Evolutionary conservation across 2,888 invertebrate species (phyloP).

Genomic region (Biston betularia): DNA sequence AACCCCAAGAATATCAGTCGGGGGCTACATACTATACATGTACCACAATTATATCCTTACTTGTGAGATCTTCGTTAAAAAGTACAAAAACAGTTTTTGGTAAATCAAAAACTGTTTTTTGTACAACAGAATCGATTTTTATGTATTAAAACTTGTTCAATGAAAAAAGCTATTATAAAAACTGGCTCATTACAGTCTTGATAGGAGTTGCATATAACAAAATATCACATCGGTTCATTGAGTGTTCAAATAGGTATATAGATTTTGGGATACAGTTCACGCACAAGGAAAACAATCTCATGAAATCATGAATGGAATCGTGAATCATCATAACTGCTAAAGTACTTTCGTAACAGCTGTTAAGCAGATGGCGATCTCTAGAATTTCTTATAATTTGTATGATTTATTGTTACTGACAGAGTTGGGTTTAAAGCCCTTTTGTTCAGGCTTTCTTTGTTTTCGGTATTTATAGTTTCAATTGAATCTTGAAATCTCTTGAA

Average conservation of each 20-base stretch:
- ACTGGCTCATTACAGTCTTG: neutral
- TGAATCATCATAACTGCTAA: constrained; percentile 42
- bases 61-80: too few relatives aligned
- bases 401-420: constrained; percentile 42
- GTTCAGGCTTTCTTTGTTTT: constrained; percentile 17
- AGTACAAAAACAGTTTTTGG: too few relatives aligned
- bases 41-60: too few relatives aligned
- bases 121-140: too few relatives aligned
- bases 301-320: constrained; percentile 39
- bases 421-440: constrained; percentile 29
- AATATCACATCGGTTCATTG: neutral
- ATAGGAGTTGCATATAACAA: neutral
- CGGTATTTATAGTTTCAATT: constrained; percentile 2
- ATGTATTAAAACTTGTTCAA: too few relatives aligned
- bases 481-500: too few relatives aligned
- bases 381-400: constrained; percentile 45
- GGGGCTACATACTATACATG: too few relatives aligned
- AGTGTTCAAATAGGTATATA: neutral
- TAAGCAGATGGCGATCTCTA: constrained; percentile 45
- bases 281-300: constrained; percentile 24
- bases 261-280: neutral
- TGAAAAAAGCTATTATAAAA: neutral
- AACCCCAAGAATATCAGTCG: too few relatives aligned
- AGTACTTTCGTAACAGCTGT: constrained; percentile 44
- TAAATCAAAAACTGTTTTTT: too few relatives aligned